A percentile compares a stretch with the other conserved stretches of the same genome.
Conservation (phyloP, 2,888 invertebrate genomes). For the Ceramica pisi region DNA sequence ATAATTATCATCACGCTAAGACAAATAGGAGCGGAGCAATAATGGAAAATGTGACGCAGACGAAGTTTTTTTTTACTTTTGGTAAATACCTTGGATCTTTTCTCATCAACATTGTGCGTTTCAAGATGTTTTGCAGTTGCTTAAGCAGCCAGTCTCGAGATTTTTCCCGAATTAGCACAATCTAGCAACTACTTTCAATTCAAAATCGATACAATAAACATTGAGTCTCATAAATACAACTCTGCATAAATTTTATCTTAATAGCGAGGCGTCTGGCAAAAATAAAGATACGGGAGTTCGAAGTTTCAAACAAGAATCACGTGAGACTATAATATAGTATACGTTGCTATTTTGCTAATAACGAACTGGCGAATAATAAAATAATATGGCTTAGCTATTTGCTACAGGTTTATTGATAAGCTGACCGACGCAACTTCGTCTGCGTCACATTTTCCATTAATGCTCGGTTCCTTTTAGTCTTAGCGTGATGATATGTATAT, state of each 20-base stretch:
- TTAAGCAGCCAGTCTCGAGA: not conserved
- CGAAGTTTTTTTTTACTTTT: no score
- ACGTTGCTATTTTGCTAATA: conserved; percentile 18
- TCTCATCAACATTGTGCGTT: not conserved
- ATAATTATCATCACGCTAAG: no score
- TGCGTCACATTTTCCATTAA: no score
- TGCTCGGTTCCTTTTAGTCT: no score
- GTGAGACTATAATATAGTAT: conserved; percentile 26
- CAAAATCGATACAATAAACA: conserved; percentile 29
- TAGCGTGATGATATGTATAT: no score
- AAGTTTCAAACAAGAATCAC: conserved; percentile 47
- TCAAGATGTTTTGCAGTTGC: not conserved
- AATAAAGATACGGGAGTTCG: conserved; percentile 50
- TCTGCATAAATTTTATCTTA: conserved; percentile 54
- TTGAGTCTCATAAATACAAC: conserved; percentile 32
- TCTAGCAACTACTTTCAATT: conserved; percentile 9
- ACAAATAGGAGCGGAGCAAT: no score
- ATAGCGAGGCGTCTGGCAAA: conserved; percentile 56
- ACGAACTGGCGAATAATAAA: conserved; percentile 9
- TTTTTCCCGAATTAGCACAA: not conserved
- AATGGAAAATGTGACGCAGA: no score
- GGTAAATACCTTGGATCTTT: no score
- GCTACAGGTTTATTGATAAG: not conserved
- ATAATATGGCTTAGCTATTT: conserved; percentile 1
- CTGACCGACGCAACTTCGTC: no score